Conservation (phyloP, 2,797 vertebrate species). For the Cossypha polioptera region DNA sequence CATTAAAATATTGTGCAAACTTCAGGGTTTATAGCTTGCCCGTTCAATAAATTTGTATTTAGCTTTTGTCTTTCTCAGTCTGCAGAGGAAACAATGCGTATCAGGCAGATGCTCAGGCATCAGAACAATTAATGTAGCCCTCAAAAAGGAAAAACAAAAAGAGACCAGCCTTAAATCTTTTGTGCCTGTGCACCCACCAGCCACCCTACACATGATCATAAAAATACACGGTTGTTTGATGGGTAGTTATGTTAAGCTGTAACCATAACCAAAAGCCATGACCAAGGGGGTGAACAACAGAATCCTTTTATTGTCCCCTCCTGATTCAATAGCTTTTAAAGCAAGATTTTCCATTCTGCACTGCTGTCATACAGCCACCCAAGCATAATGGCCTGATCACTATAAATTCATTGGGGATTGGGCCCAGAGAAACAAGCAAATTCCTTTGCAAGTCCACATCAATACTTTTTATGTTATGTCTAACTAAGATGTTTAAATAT, state of each 20-base stretch:
- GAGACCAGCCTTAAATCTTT: slow-evolving; percentile 27
- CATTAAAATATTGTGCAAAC: slow-evolving; percentile 19
- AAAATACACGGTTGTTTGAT: background rate
- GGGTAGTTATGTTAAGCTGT: background rate
- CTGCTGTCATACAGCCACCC: background rate
- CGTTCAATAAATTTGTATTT: slow-evolving; percentile 54
- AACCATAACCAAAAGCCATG: slow-evolving; percentile 46
- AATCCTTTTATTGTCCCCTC: background rate
- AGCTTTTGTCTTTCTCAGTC: slow-evolving; percentile 3
- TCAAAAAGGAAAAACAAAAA: background rate
- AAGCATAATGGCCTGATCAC: background rate
- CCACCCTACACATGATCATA: background rate
- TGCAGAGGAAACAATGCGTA: background rate
- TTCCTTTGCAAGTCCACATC: background rate
- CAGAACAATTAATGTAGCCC: slow-evolving; percentile 29
- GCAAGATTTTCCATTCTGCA: background rate
- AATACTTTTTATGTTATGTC: background rate
- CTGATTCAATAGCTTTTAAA: background rate
- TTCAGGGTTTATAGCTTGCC: slow-evolving; percentile 16
- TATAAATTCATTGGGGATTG: background rate
- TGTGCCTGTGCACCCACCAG: background rate
- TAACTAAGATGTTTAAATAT: background rate
- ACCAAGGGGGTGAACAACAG: background rate
- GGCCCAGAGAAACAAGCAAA: background rate
- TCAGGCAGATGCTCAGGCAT: slow-evolving; percentile 5